phyloP scores from a whole-genome alignment of 2,113 vertebrate genomes.

The Trematocara macrostoma region DNA sequence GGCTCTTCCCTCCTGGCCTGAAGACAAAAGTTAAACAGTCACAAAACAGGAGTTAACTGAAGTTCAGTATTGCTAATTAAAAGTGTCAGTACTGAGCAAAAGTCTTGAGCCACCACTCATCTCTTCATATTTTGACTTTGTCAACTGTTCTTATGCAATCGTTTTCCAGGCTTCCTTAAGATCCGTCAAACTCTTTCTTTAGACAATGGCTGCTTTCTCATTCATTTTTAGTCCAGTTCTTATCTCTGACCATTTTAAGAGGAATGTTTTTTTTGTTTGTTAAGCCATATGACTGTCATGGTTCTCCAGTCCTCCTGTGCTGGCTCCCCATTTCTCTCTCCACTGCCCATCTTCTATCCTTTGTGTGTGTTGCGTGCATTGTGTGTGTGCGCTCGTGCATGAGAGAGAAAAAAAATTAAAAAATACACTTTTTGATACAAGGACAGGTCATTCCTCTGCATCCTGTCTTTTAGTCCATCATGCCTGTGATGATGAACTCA shows the following conservation, averaged over 20 bases:
- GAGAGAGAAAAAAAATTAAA: too few relatives aligned
- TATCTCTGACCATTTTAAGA: too few relatives aligned
- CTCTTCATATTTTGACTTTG: neutral
- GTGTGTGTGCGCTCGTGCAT: too few relatives aligned
- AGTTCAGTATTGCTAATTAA: neutral
- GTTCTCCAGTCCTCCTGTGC: too few relatives aligned
- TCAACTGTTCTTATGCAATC: neutral
- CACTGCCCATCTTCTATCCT: neutral
- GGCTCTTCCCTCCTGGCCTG: constrained; percentile 79
- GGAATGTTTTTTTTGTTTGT: too few relatives aligned
- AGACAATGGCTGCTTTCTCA: neutral
- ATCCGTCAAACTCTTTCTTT: neutral
- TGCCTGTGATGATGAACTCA: neutral
- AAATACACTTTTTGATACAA: neutral
- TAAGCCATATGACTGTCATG: too few relatives aligned
- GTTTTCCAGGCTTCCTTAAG: neutral
- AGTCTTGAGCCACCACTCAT: too few relatives aligned
- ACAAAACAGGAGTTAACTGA: neutral
- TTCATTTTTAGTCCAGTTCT: neutral
- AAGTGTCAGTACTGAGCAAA: too few relatives aligned
- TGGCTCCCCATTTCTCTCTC: neutral
- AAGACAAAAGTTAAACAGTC: neutral
- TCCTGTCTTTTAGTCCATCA: neutral
- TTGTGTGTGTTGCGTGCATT: neutral
- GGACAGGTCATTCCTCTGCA: neutral